These are phyloP conservation scores for Telmatochromis sp. DNA, from an alignment of 2,113 vertebrate species.

Conservation along the genomic window DNA sequence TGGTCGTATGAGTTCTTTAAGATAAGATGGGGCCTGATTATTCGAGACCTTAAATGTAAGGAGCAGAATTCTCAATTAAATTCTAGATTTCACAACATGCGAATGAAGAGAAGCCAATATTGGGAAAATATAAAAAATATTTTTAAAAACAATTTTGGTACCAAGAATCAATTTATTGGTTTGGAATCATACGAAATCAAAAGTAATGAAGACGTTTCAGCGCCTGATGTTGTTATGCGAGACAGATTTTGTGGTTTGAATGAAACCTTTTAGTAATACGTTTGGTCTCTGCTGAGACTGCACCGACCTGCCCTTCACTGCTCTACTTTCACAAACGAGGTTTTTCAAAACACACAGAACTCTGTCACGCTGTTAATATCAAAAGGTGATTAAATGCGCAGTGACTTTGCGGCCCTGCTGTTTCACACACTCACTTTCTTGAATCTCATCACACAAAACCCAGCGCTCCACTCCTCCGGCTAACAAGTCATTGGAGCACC, in stretches of 20 bases:
- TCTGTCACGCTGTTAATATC: neutral
- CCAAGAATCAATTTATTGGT: neutral
- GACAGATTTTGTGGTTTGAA: neutral
- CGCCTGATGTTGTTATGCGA: neutral
- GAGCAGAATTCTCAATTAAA: neutral
- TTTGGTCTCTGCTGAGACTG: neutral
- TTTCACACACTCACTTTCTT: neutral
- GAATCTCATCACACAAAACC: neutral
- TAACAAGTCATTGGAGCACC: neutral
- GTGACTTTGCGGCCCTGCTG: neutral
- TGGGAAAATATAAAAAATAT: neutral
- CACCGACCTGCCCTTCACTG: neutral
- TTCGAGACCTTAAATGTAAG: neutral
- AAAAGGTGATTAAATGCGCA: conserved; percentile 10
- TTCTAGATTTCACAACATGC: neutral
- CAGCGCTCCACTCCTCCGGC: neutral
- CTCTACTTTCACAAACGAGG: neutral
- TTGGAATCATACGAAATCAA: neutral
- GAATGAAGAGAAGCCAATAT: neutral
- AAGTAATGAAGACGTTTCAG: neutral
- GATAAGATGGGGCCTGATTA: neutral
- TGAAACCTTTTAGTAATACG: neutral
- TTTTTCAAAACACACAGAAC: neutral
- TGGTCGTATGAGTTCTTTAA: neutral
- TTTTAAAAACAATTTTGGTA: neutral